Evolutionary conservation across 2,888 invertebrate species (phyloP), one percentile per base, ranked within the genome.

Genomic region (Lucinisca nassula): DNA sequence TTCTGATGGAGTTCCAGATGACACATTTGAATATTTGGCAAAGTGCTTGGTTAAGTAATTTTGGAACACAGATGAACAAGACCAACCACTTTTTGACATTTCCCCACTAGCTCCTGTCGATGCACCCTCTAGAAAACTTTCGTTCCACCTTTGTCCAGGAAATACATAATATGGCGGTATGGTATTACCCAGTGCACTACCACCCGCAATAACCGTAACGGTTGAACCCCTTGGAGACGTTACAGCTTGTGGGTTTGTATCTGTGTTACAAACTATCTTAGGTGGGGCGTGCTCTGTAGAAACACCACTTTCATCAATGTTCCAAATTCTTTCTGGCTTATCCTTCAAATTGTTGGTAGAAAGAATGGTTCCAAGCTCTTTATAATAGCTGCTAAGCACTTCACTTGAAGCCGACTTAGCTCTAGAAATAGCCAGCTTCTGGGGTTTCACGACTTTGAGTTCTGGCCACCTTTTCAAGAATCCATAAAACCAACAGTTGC

Each of bases 291-390:
- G 40, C 12, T 72, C 72, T 8, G 37, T 8, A 3, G 72, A 37
- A 27, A 72, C 37, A 72, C n/a, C n/a, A 10, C 37, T 72, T 37
- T 72, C 72, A 72, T 72, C 72, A 32, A 72, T 72, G 30, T 72
- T 72, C 12, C 24, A 40, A 1, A 72, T 37, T 4, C 24, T 38
- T 37, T 72, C 72, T 12, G 72, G 72, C 21, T 72, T 72, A 12
- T 38, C 24, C 4, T 37, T 17, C n/a, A 72, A 37, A n/a, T n/a
- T 37, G 37, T 72, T 72, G 1, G n/a, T 6, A 10, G 72, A 10
- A 35, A 72, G 14, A 3, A 72, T 24, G 2, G 38, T 37, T 4
- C 37, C 24, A 6, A 72, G 72, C n/a, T 72, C 72, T 37, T 40
- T 24, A 40, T 72, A 72, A 37, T 72, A 72, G 14, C 37, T 72